Evolutionary conservation across 2,888 invertebrate genomes (phyloP), one percentile per base, ranked within the genome.

Genomic region (Lasioglossum lativentre): DNA sequence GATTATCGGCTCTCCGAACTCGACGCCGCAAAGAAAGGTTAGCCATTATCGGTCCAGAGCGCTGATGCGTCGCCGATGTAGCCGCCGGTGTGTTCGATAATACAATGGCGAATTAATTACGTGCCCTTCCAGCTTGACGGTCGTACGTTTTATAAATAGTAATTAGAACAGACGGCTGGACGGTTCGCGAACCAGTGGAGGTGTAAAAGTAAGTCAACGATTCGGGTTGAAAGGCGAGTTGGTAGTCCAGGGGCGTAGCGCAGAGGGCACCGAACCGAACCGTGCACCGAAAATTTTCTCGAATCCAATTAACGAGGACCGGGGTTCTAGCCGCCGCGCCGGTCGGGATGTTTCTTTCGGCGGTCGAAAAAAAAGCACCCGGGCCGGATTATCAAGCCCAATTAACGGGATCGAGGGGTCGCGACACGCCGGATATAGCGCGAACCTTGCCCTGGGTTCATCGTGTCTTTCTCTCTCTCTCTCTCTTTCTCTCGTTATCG

Each of bases 401-500:
- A 77, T 73, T 82, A 73, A 47, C 47, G 68, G 56, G 45, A 70
- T 42, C 76, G 40, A 30, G 59, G 16, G 40, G 23, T n/a, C 71
- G 56, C 38, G 68, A 40, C 68, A 68, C 40, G 68, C 38, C 66
- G 38, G 14, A 68, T 68, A 68, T 68, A 68, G 38, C 38, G 68
- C 10, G n/a, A 23, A 23, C 38, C 23, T 66, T 34, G n/a, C 23
- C 23, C 12, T 27, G 59, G 3, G 30, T 27, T 34, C 42, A 42
- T 52, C 23, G 23, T 3, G 1, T n/a, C 52, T 52, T 3, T n/a
- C 52, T 56, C 52, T 52, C 52, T 23, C 47, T 47, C 47, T 23
- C 23, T 10, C 52, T 56, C n/a, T 3, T 23, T n/a, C 30, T 75
- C 56, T 63, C 74, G 82, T 84, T 84, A 84, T 82, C 77, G 82